Base-by-base conservation (phyloP, 2,888 invertebrate species). In the Prenolepis imparis region DNA sequence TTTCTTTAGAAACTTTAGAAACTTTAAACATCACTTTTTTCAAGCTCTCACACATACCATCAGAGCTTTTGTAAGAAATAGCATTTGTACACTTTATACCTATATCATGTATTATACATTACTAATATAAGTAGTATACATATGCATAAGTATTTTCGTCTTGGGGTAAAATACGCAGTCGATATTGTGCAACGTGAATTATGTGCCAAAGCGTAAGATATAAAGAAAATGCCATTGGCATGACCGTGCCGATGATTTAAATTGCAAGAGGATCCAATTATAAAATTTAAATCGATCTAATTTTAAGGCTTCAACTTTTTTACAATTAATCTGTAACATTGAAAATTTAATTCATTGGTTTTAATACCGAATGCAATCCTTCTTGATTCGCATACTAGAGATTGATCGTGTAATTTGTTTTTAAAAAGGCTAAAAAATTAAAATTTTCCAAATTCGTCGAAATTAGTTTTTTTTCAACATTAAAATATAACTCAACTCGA, bases 171-270 rank as follows among this genome's bases (percentile, higher is more conserved):
- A 61, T 44, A 91, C 92, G 91, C 91, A 89, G 90, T 88, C 64
- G 75, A 86, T 83, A 91, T 93, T 92, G 93, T 92, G 92, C 89
- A 89, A 87, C 91, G 94, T 94, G 94, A 94, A 94, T 94, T 91
- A 94, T 92, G 94, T 94, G 94, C 94, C 94, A 94, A 94, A 94
- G 88, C 84, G 57, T 93, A 93, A 92, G 86, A 90, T 93, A 90
- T 93, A 91, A 93, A 84, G 9, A 59, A 32, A 78, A 82, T 59
- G 12, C 18, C 78, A 72, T 80, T 61, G 59, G 78, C 44, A 4
- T 70, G 78, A 70, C 70, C 72, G 59, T 32, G 57, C 21, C 44
- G 59, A 70, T n/a, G 18, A 24, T 77, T 48, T 36, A 36, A 57
- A 1, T 70, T 21, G n/a, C 44, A 59, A 44, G 36, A 59, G 15